phyloP scores from a whole-genome alignment of 2,888 invertebrate species.

The Nipponacmea schrenckii region DNA sequence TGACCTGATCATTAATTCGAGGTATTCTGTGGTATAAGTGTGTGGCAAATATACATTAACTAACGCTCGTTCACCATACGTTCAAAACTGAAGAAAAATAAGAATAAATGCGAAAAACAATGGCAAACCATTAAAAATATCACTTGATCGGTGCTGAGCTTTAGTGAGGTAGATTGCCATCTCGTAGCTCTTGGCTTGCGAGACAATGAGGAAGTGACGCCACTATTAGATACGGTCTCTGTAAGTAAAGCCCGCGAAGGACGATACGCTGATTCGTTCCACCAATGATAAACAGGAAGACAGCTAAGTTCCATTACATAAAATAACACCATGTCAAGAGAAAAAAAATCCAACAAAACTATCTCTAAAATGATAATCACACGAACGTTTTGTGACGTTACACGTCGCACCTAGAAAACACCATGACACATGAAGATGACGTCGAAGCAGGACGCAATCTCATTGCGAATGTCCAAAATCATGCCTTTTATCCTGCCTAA shows the following conservation, averaged over 20 bases:
- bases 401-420: constrained; percentile 5
- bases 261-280: constrained; percentile 4
- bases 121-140: constrained; percentile 9
- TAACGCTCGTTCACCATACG: background rate
- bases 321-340: constrained; percentile 7
- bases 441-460: constrained; percentile 2
- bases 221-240: background rate
- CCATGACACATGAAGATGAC: constrained; percentile 8
- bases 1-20: background rate
- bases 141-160: constrained; percentile 9
- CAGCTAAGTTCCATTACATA: constrained; percentile 5
- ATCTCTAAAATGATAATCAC: constrained; percentile 8
- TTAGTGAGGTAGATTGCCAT: constrained; percentile 8
- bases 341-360: background rate
- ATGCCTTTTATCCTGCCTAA: constrained; percentile 6
- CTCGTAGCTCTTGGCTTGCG: background rate
- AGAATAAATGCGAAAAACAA: background rate
- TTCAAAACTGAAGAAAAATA: background rate
- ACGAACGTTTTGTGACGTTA: constrained; percentile 7
- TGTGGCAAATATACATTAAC: constrained; percentile 1
- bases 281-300: constrained; percentile 7
- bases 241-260: background rate
- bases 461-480: background rate
- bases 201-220: constrained; percentile 9
- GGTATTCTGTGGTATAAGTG: constrained; percentile 2